Base-by-base conservation (phyloP, 2,797 vertebrate species). In the Typhlichthys eigenmanni region DNA sequence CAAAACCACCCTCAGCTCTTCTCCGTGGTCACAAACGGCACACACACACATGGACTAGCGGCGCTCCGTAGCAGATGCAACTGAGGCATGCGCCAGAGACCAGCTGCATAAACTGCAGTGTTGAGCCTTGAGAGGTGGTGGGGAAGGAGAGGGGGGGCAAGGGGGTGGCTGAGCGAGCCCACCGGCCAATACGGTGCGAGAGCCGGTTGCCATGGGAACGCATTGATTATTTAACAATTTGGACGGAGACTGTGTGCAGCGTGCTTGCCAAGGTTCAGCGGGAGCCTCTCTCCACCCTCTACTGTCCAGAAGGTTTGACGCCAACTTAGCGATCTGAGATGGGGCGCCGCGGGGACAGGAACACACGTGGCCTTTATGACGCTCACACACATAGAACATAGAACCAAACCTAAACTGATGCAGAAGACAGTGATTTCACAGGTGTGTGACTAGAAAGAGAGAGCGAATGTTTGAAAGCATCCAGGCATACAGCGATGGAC, bases 201-300 rank as follows among this genome's bases (percentile, higher is more conserved):
- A 65, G 61, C 76, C 13, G 51, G 90, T 93, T 86, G 43, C 89
- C 83, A 91, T 92, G 88, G 89, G 72, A 90, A 91, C 89, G 75
- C 91, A 91, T 92, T 88, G 90, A 92, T 93, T 92, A 92, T 93
- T 93, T 92, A 93, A 90, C 90, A 87, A 71, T 90, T 91, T 89
- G 85, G 84, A 88, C 71, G 70, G 71, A 74, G 84, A 75, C 62
- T 71, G 84, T 73, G 81, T 73, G 81, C 78, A 80, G 64, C 61
- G 68, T 78, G 60, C 76, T 91, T 80, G 84, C 83, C 79, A 83
- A 74, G 84, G 87, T 90, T 89, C 80, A 76, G 83, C 76, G 76
- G 77, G 83, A 87, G 82, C 78, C 83, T 89, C 81, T 86, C 79
- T 87, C 29, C 24, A 16, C 65, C 81, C 85, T 67, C 84, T 80